Conservation (phyloP, 2,797 vertebrate genomes). For the Intellagama lesueurii region DNA sequence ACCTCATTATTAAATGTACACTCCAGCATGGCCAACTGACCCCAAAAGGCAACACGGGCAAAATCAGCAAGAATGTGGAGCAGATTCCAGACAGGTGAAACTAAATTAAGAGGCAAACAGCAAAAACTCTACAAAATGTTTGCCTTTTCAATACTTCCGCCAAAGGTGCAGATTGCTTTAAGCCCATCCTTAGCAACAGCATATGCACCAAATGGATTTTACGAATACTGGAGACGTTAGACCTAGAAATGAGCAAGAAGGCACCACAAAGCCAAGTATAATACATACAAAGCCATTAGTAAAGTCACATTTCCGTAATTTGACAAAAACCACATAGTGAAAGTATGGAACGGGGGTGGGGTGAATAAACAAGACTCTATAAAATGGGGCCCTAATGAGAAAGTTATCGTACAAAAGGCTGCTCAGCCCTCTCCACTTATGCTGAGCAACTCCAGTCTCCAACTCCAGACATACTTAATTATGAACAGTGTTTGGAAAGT, state of each 20-base stretch:
- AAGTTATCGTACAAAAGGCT: conserved; percentile 60
- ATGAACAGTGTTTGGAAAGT: too few relatives aligned
- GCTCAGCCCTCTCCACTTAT: conserved; percentile 61
- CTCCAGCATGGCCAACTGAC: neutral
- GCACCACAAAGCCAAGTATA: conserved; percentile 64
- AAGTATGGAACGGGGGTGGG: conserved; percentile 47
- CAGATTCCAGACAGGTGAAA: neutral
- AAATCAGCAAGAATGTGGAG: neutral
- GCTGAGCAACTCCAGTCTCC: conserved; percentile 21
- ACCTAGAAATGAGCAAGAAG: conserved; percentile 56
- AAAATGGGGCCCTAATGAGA: conserved; percentile 64
- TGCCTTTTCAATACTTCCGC: conserved; percentile 16
- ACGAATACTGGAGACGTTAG: conserved; percentile 41
- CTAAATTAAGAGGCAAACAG: too few relatives aligned
- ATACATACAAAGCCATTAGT: conserved; percentile 42
- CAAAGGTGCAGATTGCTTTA: neutral
- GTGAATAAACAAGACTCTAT: conserved; percentile 34
- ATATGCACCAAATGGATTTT: conserved; percentile 18
- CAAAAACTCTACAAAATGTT: conserved; percentile 1
- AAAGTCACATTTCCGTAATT: conserved; percentile 38
- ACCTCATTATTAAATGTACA: neutral
- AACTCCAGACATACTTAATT: too few relatives aligned
- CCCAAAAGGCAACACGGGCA: neutral
- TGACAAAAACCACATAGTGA: conserved; percentile 57
- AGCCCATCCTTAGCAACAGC: neutral